Conservation (phyloP, 2,113 vertebrate genomes). For the Chrysochloris asiatica region DNA sequence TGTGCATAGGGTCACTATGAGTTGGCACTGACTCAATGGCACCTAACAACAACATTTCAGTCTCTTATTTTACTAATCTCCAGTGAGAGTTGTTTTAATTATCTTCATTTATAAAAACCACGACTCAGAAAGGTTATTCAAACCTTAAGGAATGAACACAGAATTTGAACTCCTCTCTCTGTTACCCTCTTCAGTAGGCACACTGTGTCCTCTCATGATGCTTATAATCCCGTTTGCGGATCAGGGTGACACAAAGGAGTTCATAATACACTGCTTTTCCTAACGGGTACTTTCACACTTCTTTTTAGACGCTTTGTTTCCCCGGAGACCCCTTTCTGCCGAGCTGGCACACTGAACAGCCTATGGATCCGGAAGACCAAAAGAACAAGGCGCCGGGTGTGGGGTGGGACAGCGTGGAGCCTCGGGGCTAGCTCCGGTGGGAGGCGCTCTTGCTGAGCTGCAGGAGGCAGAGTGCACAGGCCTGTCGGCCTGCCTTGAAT, state of each 20-base stretch:
- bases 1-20: too few relatives aligned
- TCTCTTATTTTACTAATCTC: background rate
- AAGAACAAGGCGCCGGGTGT: background rate
- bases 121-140: background rate
- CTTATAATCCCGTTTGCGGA: background rate
- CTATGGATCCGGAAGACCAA: background rate
- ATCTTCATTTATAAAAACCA: background rate
- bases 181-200: background rate
- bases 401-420: background rate
- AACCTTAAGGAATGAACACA: too few relatives aligned
- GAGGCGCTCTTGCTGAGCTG: background rate
- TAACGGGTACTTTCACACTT: background rate
- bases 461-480: background rate
- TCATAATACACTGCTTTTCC: background rate
- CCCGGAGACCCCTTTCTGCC: background rate
- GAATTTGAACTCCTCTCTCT: background rate
- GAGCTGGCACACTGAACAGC: background rate
- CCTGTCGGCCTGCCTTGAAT: background rate
- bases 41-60: too few relatives aligned
- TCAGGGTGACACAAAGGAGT: background rate
- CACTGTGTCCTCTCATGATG: fast-evolving
- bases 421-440: background rate
- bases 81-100: background rate
- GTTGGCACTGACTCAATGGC: too few relatives aligned
- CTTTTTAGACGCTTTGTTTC: background rate